Base-by-base conservation (phyloP, 2,888 invertebrate genomes). In the Athalia rosae region DNA sequence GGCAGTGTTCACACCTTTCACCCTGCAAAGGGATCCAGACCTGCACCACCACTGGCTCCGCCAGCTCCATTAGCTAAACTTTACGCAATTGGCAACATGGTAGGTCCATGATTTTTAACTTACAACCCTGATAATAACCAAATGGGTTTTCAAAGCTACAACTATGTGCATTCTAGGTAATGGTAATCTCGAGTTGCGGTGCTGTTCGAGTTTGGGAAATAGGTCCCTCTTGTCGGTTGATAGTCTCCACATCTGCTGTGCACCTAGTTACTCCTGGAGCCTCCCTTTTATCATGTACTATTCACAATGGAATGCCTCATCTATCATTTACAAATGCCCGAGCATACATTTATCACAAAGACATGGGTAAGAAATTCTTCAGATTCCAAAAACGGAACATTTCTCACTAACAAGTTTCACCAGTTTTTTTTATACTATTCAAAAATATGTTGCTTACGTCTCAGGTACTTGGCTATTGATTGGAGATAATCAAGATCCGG, bases 291-390 rank as follows among this genome's bases (percentile, higher is more conserved):
- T 87, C 87, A 2, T 89, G 89, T 67, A 87, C 87, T 15, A 79
- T 89, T n/a, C 85, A 95, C 80, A 93, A 95, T 80, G 96, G 96
- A 45, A 93, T 94, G 86, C 97, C 98, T 0, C 92, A 97, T 87
- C 92, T 98, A 81, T 93, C 95, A n/a, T 92, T 98, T 53, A 95
- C 94, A 50, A 96, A 95, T 87, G 96, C 97, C 43, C 94, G 95
- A 87, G 95, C 97, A 3, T 98, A 95, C 86, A 94, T 96, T 78
- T 98, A 95, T 89, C 95, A 95, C 83, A 91, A 93, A 81, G 94
- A 95, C 85, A 91, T 98, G 85, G 96, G 97, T 94, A 91, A 92
- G 91, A 90, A 28, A 28, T 28, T 28, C 28, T 28, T 28, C 28
- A 2, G 28, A 28, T 28, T 28, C 28, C 28, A 28, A 28, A 0